A percentile compares a stretch with the other conserved stretches of the same genome.
Conservation (phyloP, 2,888 invertebrate species). For the Apamea crenata region DNA sequence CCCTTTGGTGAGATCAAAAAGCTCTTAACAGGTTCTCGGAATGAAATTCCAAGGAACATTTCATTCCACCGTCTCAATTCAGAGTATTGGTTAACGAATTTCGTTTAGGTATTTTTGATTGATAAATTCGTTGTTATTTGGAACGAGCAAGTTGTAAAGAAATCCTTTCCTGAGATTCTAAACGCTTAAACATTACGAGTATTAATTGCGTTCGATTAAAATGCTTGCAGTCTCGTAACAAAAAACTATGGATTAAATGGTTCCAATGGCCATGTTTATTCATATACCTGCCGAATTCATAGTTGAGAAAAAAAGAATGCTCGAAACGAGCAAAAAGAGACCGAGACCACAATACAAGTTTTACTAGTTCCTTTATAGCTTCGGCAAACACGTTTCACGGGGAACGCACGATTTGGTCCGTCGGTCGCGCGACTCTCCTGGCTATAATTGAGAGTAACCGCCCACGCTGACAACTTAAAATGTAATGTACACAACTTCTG, state of each 20-base stretch:
- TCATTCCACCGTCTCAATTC: slow-evolving; percentile 70
- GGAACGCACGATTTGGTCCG: slow-evolving; percentile 82
- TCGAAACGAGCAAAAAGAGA: slow-evolving; percentile 74
- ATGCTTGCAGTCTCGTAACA: slow-evolving; percentile 40
- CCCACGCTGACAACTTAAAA: slow-evolving; percentile 72
- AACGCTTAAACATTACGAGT: slow-evolving; percentile 16
- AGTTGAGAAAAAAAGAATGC: slow-evolving; percentile 65
- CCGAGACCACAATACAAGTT: slow-evolving; percentile 80
- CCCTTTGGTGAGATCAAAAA: slow-evolving; percentile 73
- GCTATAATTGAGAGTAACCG: slow-evolving; percentile 76
- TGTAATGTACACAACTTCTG: slow-evolving; percentile 72
- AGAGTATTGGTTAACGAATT: slow-evolving; percentile 64
- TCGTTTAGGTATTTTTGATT: slow-evolving; percentile 50
- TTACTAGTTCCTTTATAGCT: slow-evolving; percentile 85
- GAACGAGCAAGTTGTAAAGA: slow-evolving; percentile 28
- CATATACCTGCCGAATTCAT: slow-evolving; percentile 68
- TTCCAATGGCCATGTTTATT: slow-evolving; percentile 64
- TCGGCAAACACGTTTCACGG: slow-evolving; percentile 83
- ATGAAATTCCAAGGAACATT: slow-evolving; percentile 67
- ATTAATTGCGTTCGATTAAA: slow-evolving; percentile 45
- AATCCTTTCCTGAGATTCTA: slow-evolving; percentile 21
- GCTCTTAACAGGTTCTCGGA: slow-evolving; percentile 75
- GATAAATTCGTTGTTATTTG: slow-evolving; percentile 45
- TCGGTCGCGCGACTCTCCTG: slow-evolving; percentile 69
- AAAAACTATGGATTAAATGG: slow-evolving; percentile 41